These are phyloP conservation scores for Cephus pulcher DNA, from an alignment of 2,888 invertebrate genomes.

Conservation along the genomic window DNA sequence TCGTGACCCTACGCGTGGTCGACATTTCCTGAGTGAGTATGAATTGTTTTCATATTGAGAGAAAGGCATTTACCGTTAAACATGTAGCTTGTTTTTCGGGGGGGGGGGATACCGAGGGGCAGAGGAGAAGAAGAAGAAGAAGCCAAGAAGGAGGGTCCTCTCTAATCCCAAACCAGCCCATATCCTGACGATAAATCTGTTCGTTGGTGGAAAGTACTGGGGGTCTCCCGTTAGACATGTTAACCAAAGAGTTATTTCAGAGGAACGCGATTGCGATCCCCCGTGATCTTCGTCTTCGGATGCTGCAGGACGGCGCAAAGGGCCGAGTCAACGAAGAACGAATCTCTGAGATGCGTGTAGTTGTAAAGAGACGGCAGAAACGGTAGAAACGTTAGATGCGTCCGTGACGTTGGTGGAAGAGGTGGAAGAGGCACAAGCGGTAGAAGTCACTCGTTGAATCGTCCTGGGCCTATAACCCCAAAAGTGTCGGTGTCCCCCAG, in stretches of 20 bases:
- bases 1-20: too few species aligned
- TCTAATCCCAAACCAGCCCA: too few species aligned
- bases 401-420: background rate
- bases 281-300: background rate
- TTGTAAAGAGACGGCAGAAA: too few species aligned
- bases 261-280: slow-evolving; percentile 34
- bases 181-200: background rate
- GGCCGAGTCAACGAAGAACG: too few species aligned
- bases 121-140: slow-evolving; percentile 9
- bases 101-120: background rate
- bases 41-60: too few species aligned
- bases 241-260: slow-evolving; percentile 45
- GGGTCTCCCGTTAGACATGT: slow-evolving; percentile 35
- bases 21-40: too few species aligned
- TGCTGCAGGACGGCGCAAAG: background rate
- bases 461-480: slow-evolving; percentile 58
- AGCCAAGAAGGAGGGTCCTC: slow-evolving; percentile 14
- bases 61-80: too few species aligned
- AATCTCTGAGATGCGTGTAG: slow-evolving; percentile 25
- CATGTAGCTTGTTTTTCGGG: slow-evolving; percentile 16
- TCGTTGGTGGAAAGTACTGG: background rate
- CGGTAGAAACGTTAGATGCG: background rate
- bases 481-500: slow-evolving; percentile 62
- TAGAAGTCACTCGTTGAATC: slow-evolving; percentile 50
- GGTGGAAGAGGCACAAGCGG: background rate